phyloP scores from a whole-genome alignment of 2,888 invertebrate species.

The Drosophila cracens region DNA sequence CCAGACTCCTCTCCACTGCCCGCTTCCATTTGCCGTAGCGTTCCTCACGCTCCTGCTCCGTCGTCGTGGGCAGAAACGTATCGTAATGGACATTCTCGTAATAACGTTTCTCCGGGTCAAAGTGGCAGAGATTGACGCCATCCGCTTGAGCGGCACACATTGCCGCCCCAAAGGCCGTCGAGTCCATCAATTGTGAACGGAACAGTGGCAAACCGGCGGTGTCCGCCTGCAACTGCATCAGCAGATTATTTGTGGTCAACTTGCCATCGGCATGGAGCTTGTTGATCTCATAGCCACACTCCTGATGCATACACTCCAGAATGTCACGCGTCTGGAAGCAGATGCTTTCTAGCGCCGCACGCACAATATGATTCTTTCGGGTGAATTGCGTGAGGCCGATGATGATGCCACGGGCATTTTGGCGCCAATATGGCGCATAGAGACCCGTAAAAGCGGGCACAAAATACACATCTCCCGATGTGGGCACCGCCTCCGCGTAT shows the following conservation, averaged over 20 bases:
- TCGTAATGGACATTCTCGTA: slow-evolving; percentile 87
- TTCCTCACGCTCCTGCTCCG: slow-evolving; percentile 91
- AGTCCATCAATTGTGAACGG: slow-evolving; percentile 93
- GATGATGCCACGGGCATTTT: slow-evolving; percentile 95
- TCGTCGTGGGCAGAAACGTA: slow-evolving; percentile 92
- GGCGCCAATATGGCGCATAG: slow-evolving; percentile 99
- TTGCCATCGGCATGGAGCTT: slow-evolving; percentile 97
- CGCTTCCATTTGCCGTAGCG: slow-evolving; percentile 97
- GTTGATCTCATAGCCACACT: slow-evolving; percentile 93
- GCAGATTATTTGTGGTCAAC: slow-evolving; percentile 94
- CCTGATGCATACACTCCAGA: slow-evolving; percentile 96
- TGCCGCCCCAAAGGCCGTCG: slow-evolving; percentile 96
- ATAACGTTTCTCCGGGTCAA: slow-evolving; percentile 87
- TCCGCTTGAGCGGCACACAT: slow-evolving; percentile 94
- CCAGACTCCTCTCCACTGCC: slow-evolving; percentile 95
- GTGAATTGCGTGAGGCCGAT: slow-evolving; percentile 97
- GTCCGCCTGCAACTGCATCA: slow-evolving; percentile 99
- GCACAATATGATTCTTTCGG: slow-evolving; percentile 95
- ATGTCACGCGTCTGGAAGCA: slow-evolving; percentile 98
- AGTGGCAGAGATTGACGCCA: slow-evolving; percentile 89
- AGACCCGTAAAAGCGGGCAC: slow-evolving; percentile 99
- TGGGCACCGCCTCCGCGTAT: slow-evolving; percentile 92
- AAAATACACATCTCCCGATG: slow-evolving; percentile 98
- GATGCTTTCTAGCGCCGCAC: slow-evolving; percentile 97
- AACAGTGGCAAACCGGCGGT: slow-evolving; percentile 95